These are phyloP conservation scores for Sarcophaga subvicina DNA, from an alignment of 2,888 invertebrate genomes.

Conservation along the genomic window DNA sequence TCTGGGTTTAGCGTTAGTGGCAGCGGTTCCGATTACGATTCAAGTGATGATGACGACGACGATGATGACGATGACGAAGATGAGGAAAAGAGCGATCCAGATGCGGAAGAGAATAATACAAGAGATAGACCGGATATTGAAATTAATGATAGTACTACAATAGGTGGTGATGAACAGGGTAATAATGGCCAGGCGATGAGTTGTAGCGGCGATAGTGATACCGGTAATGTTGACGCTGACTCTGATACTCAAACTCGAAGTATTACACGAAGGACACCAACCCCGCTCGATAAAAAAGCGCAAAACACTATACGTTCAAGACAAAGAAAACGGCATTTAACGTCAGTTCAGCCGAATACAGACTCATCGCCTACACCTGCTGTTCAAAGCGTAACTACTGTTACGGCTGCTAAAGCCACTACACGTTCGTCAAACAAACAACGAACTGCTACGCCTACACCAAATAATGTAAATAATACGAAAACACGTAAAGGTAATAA, in stretches of 20 bases:
- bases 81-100: slow-evolving; percentile 78
- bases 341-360: slow-evolving; percentile 15
- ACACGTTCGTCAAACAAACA: slow-evolving; percentile 67
- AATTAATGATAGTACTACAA: slow-evolving; percentile 64
- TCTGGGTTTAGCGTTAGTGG: slow-evolving; percentile 80
- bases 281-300: slow-evolving; percentile 69
- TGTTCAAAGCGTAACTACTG: slow-evolving; percentile 21
- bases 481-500: slow-evolving; percentile 62
- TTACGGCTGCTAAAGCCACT: slow-evolving; percentile 48
- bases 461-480: slow-evolving; percentile 70
- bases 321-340: slow-evolving; percentile 58
- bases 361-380: slow-evolving; percentile 49
- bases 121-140: slow-evolving; percentile 70
- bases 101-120: slow-evolving; percentile 72
- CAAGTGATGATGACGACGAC: slow-evolving; percentile 80
- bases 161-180: slow-evolving; percentile 55
- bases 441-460: slow-evolving; percentile 66
- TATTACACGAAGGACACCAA: slow-evolving; percentile 75
- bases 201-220: slow-evolving; percentile 75
- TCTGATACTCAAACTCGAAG: slow-evolving; percentile 67
- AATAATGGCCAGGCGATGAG: slow-evolving; percentile 76
- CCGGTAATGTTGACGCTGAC: slow-evolving; percentile 68
- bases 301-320: slow-evolving; percentile 66
- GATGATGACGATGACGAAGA: slow-evolving; percentile 79
- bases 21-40: slow-evolving; percentile 79